These are phyloP conservation scores for Caenorhabditis doughertyi DNA, from an alignment of 2,888 invertebrate genomes.

Conservation along the genomic window DNA sequence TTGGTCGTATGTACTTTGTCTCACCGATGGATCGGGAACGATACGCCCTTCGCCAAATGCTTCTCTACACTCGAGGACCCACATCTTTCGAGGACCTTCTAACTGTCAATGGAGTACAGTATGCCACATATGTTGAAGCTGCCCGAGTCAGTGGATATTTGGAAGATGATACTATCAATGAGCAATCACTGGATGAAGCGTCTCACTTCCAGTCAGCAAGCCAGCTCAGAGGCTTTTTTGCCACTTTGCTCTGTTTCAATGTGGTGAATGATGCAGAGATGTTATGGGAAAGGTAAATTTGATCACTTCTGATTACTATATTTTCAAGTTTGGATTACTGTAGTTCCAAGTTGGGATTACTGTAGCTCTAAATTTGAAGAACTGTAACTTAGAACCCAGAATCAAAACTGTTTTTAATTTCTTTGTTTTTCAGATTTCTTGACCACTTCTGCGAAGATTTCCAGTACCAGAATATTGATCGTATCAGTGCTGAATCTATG, in stretches of 20 bases:
- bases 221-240: constrained; percentile 42
- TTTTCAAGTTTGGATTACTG: no score
- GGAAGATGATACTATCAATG: constrained; percentile 44
- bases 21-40: constrained; percentile 54
- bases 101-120: constrained; percentile 67
- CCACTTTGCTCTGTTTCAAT: constrained; percentile 19
- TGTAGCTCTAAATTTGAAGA: constrained; percentile 1
- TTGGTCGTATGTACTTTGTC: constrained; percentile 63
- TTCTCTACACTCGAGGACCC: constrained; percentile 63
- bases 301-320: no score
- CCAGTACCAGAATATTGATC: neutral
- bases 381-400: neutral
- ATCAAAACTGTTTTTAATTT: no score
- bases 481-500: neutral
- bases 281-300: constrained; percentile 30
- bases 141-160: constrained; percentile 48
- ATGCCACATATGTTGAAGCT: constrained; percentile 50
- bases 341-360: no score
- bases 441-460: neutral
- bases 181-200: constrained; percentile 48
- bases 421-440: neutral
- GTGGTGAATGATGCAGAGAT: neutral
- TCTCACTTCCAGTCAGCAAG: constrained; percentile 12
- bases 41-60: constrained; percentile 55
- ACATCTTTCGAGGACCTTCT: constrained; percentile 68